A percentile compares a stretch with the other conserved stretches of the same genome.
phyloP scores from a whole-genome alignment of 2,797 vertebrate genomes.

The Anabacerthia variegaticeps region DNA sequence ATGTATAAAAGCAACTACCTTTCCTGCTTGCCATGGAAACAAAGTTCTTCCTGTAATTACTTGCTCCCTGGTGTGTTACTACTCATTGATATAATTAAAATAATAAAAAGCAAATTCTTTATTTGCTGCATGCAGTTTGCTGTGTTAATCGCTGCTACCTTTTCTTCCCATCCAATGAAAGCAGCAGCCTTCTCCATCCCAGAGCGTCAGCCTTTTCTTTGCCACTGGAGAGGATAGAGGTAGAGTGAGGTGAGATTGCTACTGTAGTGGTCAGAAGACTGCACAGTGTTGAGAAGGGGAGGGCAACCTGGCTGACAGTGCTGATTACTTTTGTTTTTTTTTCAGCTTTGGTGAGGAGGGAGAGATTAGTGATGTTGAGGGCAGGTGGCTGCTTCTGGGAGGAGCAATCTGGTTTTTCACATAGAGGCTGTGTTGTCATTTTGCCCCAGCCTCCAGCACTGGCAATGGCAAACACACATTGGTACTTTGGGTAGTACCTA shows the following conservation, averaged over 20 bases:
- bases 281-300: not conserved
- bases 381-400: not conserved
- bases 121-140: not conserved
- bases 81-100: not conserved
- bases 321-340: not conserved
- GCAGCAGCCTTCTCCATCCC: not conserved
- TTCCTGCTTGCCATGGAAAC: not conserved
- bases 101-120: not conserved
- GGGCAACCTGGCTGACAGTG: not conserved
- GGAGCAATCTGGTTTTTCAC: not conserved
- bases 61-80: not conserved
- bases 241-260: not conserved
- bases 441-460: not conserved
- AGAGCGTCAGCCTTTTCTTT: not conserved
- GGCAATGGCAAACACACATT: not conserved
- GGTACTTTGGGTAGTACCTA: not conserved
- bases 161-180: not conserved
- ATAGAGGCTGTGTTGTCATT: not conserved
- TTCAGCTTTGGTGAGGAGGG: not conserved
- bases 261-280: not conserved
- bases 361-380: not conserved
- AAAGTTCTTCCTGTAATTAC: not conserved
- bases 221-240: not conserved
- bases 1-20: not conserved
- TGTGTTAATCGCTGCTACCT: not conserved